Evolutionary conservation across 1,140 invertebrate species (phyloP), one percentile per base, ranked within the genome.

Genomic region (Leptinotarsa lineolata): DNA sequence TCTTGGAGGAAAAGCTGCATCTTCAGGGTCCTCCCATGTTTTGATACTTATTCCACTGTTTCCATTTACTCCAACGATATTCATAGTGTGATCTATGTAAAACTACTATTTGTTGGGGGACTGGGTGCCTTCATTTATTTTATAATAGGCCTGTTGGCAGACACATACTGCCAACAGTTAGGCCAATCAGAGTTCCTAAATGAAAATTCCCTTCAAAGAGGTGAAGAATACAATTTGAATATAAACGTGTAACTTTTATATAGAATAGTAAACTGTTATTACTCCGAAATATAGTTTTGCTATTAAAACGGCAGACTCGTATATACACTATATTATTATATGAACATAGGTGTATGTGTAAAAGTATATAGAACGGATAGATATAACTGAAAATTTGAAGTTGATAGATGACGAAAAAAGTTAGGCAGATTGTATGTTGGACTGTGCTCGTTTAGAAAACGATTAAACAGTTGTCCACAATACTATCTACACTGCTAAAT

Each of bases 141-240:
- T 54, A 44, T 21, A 58, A 70, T 22, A 6, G 20, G 21, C 68
- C 18, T 71, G 69, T 16, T 59, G 18, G 69, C 61, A 18, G 54
- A 30, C 24, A 24, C 44, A 18, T 61, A 13, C 60, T 69, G 54
- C 48, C 54, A 73, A 63, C 60, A 76, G 48, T 54, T 39, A 75
- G 74, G 81, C 81, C 80, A 79, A 79, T 77, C 81, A 83, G 79
- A 84, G 83, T 84, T 83, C 83, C 82, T 83, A 83, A 83, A 81
- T 68, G 18, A 63, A 71, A 76, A 76, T 75, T 78, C 78, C 80
- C 78, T 81, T 76, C 76, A 79, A 76, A 78, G 77, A 82, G 77
- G 76, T 74, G 69, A 78, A 77, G 45, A 78, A 78, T 76, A 78
- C 77, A 75, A 72, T 75, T 75, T 72, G 77, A 78, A 78, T 65